Evolutionary conservation across 1,140 invertebrate species (phyloP).

Genomic region (Cotesia typhae): DNA sequence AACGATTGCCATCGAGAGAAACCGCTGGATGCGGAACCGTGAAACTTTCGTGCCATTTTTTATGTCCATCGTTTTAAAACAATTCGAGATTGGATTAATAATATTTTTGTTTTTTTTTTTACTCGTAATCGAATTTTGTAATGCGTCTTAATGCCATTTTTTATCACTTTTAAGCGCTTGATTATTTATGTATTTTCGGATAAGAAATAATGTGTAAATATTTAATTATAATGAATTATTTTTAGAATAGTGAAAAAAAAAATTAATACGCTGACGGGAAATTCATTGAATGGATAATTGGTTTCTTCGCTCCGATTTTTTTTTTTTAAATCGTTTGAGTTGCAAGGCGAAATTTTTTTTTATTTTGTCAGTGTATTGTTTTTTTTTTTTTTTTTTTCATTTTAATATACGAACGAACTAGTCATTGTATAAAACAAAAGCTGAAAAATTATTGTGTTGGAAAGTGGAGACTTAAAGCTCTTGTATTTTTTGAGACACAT

Average conservation of each 20-base stretch:
- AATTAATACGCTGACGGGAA: no score
- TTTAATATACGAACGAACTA: slow-evolving; percentile 54
- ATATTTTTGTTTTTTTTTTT: slow-evolving; percentile 26
- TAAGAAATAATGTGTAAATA: no score
- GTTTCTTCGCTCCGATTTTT: slow-evolving; percentile 13
- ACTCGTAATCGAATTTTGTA: slow-evolving; percentile 21
- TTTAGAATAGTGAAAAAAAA: no score
- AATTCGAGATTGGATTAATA: no score
- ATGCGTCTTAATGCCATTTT: neutral
- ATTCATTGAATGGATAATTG: neutral
- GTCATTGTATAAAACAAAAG: slow-evolving; percentile 52
- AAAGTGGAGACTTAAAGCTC: no score
- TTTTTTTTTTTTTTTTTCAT: slow-evolving; percentile 42
- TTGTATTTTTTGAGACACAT: no score
- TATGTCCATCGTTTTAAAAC: neutral
- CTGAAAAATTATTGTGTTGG: slow-evolving; percentile 14
- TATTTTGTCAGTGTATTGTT: slow-evolving; percentile 30
- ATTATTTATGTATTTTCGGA: no score
- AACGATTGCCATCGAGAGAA: slow-evolving; percentile 1
- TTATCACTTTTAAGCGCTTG: no score
- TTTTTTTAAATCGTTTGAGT: slow-evolving; percentile 6
- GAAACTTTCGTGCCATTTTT: slow-evolving; percentile 37
- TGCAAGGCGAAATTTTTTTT: slow-evolving; percentile 28
- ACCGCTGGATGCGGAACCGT: slow-evolving; percentile 33
- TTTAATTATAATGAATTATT: no score